A percentile compares a stretch with the other conserved stretches of the same genome.
These are phyloP conservation scores for Platycheirus albimanus DNA, from an alignment of 2,888 invertebrate genomes.

Conservation along the genomic window DNA sequence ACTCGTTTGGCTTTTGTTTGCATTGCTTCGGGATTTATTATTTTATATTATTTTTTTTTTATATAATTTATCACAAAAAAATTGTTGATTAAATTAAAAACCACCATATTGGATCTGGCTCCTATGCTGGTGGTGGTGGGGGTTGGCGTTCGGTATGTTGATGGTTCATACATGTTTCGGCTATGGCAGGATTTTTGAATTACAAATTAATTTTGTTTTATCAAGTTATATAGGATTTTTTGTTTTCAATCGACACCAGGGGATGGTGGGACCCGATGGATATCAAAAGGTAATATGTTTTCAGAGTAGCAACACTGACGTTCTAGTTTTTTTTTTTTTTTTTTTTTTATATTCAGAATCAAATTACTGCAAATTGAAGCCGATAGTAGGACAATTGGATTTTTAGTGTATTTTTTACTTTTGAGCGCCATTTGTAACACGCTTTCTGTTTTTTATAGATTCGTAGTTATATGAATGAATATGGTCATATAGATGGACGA, in stretches of 20 bases:
- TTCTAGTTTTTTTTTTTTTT: too few species aligned
- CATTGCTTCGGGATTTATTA: not conserved
- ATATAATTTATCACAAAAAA: not conserved
- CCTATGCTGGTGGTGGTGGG: too few species aligned
- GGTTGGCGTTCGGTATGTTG: too few species aligned
- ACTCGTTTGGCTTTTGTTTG: not conserved
- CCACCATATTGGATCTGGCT: too few species aligned
- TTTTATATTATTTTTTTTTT: too few species aligned
- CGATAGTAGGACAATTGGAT: not conserved
- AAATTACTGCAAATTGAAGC: not conserved
- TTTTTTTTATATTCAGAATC: not conserved
- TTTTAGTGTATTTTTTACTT: slow-evolving; percentile 1
- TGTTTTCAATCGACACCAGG: too few species aligned
- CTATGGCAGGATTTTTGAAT: too few species aligned
- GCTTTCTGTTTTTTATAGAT: not conserved
- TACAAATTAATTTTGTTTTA: not conserved
- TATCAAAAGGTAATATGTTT: too few species aligned
- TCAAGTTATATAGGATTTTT: not conserved
- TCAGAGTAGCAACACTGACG: too few species aligned
- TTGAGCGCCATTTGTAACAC: not conserved
- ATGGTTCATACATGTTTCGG: too few species aligned
- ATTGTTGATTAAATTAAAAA: not conserved
- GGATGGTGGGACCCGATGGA: too few species aligned
- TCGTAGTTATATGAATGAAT: too few species aligned
- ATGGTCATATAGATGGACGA: not conserved